A percentile compares a stretch with the other conserved stretches of the same genome.
Evolutionary conservation across 2,797 vertebrate genomes (phyloP).

Genomic region (Cirrhinus mrigala): DNA sequence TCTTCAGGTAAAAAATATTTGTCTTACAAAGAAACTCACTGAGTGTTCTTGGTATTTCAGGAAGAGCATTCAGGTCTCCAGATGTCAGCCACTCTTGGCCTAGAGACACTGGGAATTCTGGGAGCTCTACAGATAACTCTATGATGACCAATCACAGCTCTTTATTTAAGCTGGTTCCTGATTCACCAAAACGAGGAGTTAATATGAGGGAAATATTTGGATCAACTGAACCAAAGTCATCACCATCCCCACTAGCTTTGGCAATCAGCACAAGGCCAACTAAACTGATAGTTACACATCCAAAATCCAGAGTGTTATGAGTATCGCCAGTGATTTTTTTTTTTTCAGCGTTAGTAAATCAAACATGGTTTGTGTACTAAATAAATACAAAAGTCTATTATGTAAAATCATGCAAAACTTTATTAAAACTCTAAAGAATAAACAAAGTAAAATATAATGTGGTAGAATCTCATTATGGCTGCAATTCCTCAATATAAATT

Average conservation of each 20-base stretch:
- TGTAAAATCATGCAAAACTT: slow-evolving; percentile 21
- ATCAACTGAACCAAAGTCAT: slow-evolving; percentile 56
- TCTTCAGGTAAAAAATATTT: too few species aligned
- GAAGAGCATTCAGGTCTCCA: slow-evolving; percentile 11
- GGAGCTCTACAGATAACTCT: slow-evolving; percentile 30
- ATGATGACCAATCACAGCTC: slow-evolving; percentile 68
- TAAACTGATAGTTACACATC: slow-evolving; percentile 26
- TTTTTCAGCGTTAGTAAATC: neutral
- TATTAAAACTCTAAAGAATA: slow-evolving; percentile 21
- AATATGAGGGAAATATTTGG: slow-evolving; percentile 66
- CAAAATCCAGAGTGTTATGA: neutral
- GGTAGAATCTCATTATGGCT: neutral
- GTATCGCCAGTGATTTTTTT: neutral
- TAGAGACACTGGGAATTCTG: slow-evolving; percentile 36
- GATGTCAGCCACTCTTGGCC: slow-evolving; percentile 19
- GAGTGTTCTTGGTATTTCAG: slow-evolving; percentile 64
- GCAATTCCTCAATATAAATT: neutral
- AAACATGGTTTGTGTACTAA: neutral
- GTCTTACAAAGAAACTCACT: neutral
- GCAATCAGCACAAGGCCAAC: slow-evolving; percentile 34
- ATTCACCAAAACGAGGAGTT: slow-evolving; percentile 60
- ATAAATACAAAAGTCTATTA: neutral
- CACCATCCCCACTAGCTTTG: slow-evolving; percentile 48
- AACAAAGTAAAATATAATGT: neutral
- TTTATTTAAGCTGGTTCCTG: slow-evolving; percentile 69